Conservation (phyloP, 2,797 vertebrate species). For the Hapalemur alaotrensis region DNA sequence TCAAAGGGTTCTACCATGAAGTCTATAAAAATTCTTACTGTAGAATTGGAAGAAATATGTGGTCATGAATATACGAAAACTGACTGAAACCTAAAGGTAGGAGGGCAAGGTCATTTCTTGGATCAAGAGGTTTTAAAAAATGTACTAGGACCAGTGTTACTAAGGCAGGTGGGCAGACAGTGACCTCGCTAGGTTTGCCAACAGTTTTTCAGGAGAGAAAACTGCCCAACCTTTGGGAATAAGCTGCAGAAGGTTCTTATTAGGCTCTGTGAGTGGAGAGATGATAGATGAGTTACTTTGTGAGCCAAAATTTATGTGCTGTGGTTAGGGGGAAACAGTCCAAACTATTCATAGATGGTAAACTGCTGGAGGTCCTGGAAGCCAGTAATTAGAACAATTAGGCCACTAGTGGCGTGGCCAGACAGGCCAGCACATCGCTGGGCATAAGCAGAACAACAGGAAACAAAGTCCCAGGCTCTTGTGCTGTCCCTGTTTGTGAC, state of each 20-base stretch:
- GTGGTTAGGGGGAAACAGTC: neutral
- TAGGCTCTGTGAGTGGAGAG: neutral
- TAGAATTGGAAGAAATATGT: neutral
- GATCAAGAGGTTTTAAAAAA: neutral
- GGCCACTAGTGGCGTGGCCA: neutral
- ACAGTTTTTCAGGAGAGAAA: neutral
- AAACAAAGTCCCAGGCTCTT: neutral
- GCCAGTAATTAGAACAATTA: neutral
- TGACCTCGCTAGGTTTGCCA: neutral
- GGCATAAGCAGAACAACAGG: neutral
- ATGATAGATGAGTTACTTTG: neutral
- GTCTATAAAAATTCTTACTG: neutral
- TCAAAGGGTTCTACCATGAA: neutral
- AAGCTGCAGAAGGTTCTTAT: neutral
- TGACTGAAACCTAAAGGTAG: neutral
- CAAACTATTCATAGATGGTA: neutral
- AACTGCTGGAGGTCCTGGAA: neutral
- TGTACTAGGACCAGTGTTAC: neutral
- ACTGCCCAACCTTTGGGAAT: neutral
- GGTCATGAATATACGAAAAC: neutral
- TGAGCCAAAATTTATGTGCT: neutral
- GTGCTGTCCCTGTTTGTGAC: accelerated
- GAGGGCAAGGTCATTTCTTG: neutral
- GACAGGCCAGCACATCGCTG: neutral
- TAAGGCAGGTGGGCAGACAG: neutral